These are phyloP conservation scores for Cheracebus regulus DNA, from an alignment of 2,797 vertebrate genomes.

Conservation along the genomic window DNA sequence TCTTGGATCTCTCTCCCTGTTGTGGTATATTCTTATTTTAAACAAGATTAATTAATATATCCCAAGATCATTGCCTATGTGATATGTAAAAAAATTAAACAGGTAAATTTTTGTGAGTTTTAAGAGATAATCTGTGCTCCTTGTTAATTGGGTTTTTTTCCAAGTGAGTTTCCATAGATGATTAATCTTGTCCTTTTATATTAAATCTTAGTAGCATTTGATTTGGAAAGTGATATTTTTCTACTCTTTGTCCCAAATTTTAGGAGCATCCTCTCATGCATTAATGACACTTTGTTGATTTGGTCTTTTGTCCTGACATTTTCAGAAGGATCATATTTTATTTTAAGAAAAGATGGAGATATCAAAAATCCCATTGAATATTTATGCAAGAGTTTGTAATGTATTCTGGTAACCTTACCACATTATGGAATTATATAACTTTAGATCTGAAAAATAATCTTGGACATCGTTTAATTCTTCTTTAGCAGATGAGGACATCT, in stretches of 20 bases:
- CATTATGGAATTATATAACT: neutral
- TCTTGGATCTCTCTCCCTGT: too few species aligned
- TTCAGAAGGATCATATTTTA: neutral
- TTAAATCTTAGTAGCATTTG: conserved; percentile 3
- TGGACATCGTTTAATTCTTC: neutral
- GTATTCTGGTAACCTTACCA: neutral
- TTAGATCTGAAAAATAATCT: neutral
- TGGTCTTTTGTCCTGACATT: neutral
- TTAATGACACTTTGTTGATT: neutral
- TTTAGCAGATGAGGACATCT: neutral
- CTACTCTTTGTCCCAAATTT: neutral
- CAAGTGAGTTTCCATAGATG: neutral
- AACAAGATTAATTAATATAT: neutral
- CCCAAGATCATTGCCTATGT: neutral
- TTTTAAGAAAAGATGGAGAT: neutral
- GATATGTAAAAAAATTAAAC: neutral
- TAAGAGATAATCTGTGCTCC: neutral
- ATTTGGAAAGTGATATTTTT: neutral
- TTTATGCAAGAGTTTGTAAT: neutral
- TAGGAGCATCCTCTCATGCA: neutral
- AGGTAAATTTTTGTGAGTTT: neutral
- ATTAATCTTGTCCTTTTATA: neutral
- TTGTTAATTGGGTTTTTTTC: neutral
- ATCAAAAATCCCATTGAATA: neutral
- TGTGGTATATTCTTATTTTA: neutral